Conservation (phyloP, 2,888 invertebrate species). For the Lasiommata megera region DNA sequence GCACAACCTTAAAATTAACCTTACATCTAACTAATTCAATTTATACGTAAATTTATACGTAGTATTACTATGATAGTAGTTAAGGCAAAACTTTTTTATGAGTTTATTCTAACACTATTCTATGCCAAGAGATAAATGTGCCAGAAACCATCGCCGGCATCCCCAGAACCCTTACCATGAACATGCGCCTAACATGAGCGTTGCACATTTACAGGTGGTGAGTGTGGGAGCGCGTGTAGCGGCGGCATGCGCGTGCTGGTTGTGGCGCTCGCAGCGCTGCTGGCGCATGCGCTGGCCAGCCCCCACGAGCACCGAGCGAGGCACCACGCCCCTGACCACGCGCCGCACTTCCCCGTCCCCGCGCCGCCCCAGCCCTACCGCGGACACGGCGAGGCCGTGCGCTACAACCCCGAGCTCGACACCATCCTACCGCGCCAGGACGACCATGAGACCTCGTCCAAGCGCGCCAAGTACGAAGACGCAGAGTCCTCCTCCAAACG, state of each 20-base stretch:
- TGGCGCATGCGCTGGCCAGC: slow-evolving; percentile 70
- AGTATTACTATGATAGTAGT: too few species aligned
- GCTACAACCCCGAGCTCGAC: slow-evolving; percentile 78
- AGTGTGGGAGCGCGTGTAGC: slow-evolving; percentile 64
- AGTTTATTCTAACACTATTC: too few species aligned
- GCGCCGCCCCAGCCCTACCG: slow-evolving; percentile 72
- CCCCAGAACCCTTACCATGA: too few species aligned
- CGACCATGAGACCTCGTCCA: slow-evolving; percentile 70
- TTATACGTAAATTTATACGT: too few species aligned
- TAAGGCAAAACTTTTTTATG: too few species aligned
- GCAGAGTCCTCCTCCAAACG: slow-evolving; percentile 66
- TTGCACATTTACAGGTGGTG: slow-evolving; percentile 61
- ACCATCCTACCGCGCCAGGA: slow-evolving; percentile 72
- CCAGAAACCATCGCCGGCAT: too few species aligned
- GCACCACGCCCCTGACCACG: slow-evolving; percentile 73
- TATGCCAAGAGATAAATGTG: too few species aligned
- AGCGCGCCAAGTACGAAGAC: slow-evolving; percentile 59
- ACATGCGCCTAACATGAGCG: too few species aligned
- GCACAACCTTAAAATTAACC: too few species aligned
- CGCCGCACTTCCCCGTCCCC: slow-evolving; percentile 61
- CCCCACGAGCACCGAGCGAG: slow-evolving; percentile 77
- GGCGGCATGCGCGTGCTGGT: slow-evolving; percentile 77
- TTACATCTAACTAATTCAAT: too few species aligned
- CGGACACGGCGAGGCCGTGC: slow-evolving; percentile 79
- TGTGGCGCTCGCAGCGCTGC: slow-evolving; percentile 73